Evolutionary conservation across 2,113 vertebrate species (phyloP).

Genomic region (Anhinga rufa): DNA sequence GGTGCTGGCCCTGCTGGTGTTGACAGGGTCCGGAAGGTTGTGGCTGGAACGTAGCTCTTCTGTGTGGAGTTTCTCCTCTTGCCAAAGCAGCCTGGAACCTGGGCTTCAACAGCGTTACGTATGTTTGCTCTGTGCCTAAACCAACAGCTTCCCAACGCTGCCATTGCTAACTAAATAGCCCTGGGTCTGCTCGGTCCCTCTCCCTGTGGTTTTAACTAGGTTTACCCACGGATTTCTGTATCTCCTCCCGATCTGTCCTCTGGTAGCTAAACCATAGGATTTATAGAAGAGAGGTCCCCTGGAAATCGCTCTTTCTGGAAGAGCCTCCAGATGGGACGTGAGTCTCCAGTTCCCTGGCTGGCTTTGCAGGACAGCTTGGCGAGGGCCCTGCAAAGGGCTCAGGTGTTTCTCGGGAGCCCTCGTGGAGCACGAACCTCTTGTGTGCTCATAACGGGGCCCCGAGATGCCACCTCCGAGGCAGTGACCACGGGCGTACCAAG

Average conservation of each 20-base stretch:
- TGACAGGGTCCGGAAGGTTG: neutral
- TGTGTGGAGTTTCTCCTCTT: neutral
- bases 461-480: neutral
- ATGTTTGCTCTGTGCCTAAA: neutral
- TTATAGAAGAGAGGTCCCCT: neutral
- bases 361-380: neutral
- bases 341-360: neutral
- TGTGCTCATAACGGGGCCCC: accelerated
- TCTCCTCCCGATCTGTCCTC: neutral
- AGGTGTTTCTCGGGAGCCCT: neutral
- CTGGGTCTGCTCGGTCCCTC: neutral
- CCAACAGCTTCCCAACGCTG: neutral
- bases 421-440: accelerated
- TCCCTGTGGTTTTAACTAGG: neutral
- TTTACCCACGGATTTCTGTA: neutral
- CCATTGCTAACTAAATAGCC: neutral
- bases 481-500: neutral
- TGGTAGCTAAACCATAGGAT: neutral
- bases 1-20: neutral
- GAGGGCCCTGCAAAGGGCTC: neutral
- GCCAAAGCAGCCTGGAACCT: neutral
- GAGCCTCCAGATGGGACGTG: neutral
- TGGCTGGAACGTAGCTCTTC: neutral
- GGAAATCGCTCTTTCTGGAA: neutral
- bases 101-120: accelerated